Conservation (phyloP, 2,113 vertebrate species). For the Amblyornis subalaris region DNA sequence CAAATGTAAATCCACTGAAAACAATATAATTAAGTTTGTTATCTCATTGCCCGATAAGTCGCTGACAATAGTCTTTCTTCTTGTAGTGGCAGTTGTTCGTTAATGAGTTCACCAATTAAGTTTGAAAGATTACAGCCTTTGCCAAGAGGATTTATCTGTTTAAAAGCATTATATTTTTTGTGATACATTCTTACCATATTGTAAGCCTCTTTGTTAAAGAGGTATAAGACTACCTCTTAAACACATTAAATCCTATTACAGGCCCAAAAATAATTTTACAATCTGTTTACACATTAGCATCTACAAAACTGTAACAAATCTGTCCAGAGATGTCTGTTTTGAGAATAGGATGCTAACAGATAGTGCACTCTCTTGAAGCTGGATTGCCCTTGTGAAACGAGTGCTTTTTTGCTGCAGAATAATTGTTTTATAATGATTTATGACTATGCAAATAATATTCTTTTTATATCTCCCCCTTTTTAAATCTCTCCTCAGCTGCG, state of each 20-base stretch:
- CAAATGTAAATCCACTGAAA: constrained; percentile 66
- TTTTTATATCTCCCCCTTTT: constrained; percentile 54
- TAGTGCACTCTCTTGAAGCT: constrained; percentile 40
- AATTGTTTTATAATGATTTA: constrained; percentile 61
- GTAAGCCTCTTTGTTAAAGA: constrained; percentile 61
- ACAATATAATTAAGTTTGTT: constrained; percentile 72
- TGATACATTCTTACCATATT: constrained; percentile 57
- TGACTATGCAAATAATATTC: constrained; percentile 65
- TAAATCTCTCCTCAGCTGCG: constrained; percentile 33
- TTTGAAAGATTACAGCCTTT: constrained; percentile 68
- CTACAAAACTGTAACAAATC: constrained; percentile 51
- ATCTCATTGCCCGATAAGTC: constrained; percentile 68
- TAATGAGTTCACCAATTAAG: constrained; percentile 74
- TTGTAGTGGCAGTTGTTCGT: constrained; percentile 66
- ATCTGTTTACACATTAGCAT: constrained; percentile 46
- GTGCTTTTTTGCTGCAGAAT: constrained; percentile 55
- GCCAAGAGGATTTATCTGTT: constrained; percentile 70
- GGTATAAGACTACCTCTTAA: constrained; percentile 60
- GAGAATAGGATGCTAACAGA: constrained; percentile 39
- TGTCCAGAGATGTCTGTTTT: constrained; percentile 50
- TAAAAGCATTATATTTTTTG: constrained; percentile 69
- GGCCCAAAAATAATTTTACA: constrained; percentile 38
- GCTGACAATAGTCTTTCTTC: constrained; percentile 68
- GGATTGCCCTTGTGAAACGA: constrained; percentile 50
- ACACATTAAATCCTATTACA: constrained; percentile 55